phyloP scores from a whole-genome alignment of 2,113 vertebrate species.

The Helogale parvula region DNA sequence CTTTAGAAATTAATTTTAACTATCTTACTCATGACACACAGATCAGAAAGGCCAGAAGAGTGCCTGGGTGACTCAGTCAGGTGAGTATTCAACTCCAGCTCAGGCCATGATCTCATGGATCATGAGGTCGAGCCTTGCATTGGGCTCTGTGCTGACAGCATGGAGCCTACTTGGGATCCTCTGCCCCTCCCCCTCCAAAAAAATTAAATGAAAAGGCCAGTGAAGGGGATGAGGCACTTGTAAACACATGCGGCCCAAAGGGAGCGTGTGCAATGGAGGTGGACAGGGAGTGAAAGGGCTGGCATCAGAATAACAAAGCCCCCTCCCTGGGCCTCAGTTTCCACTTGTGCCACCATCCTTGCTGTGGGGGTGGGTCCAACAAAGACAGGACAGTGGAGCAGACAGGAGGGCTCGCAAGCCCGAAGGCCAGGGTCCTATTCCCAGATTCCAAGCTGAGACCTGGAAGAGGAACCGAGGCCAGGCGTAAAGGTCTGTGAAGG shows the following conservation, averaged over 20 bases:
- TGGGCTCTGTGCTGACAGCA: no score
- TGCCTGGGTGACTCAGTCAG: no score
- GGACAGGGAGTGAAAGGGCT: accelerated
- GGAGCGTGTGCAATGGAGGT: accelerated
- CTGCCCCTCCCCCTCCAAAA: no score
- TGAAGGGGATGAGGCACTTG: not conserved
- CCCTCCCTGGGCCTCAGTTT: not conserved
- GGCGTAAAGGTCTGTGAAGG: not conserved
- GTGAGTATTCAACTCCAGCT: no score
- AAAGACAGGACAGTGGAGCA: not conserved
- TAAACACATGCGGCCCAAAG: not conserved
- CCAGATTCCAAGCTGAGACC: not conserved
- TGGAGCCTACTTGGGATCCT: no score
- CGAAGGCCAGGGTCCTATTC: not conserved
- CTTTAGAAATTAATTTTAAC: not conserved
- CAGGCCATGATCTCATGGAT: no score
- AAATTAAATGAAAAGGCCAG: not conserved
- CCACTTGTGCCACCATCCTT: not conserved
- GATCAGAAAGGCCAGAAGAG: not conserved
- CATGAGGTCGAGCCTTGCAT: no score
- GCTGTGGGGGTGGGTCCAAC: not conserved
- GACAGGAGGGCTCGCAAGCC: not conserved
- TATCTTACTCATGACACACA: not conserved
- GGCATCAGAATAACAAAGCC: not conserved
- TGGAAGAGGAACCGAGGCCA: not conserved